Evolutionary conservation across 2,888 invertebrate species (phyloP).

Genomic region (Gari tellinella): DNA sequence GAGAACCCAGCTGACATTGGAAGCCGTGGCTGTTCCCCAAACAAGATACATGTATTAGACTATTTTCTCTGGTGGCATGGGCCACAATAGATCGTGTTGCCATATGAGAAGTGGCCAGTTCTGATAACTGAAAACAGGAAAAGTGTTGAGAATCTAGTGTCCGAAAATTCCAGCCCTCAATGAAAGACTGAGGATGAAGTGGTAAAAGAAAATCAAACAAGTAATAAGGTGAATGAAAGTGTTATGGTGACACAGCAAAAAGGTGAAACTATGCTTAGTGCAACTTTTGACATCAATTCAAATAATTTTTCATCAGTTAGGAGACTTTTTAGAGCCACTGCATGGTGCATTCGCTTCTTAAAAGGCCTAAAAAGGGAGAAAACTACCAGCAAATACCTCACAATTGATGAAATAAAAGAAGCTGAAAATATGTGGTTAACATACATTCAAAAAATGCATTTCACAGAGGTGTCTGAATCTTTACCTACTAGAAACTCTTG

Average conservation of each 20-base stretch:
- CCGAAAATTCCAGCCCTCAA: no score
- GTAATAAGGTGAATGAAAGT: no score
- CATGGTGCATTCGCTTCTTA: conserved; percentile 10
- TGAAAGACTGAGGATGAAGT: no score
- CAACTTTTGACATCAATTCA: conserved; percentile 24
- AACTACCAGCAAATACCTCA: background rate
- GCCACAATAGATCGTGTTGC: conserved; percentile 14
- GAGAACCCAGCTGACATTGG: conserved; percentile 2
- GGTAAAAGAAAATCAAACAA: no score
- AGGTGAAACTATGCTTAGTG: background rate
- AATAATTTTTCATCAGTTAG: conserved; percentile 13
- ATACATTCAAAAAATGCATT: conserved; percentile 10
- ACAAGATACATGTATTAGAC: background rate
- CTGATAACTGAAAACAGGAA: no score
- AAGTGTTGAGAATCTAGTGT: no score
- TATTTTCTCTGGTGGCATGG: conserved; percentile 21
- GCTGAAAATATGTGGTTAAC: conserved; percentile 35
- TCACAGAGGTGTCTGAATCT: background rate
- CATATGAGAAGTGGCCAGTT: background rate
- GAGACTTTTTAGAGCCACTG: conserved; percentile 27
- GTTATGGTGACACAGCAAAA: no score
- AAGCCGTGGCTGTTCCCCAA: conserved; percentile 20
- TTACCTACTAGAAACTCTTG: background rate
- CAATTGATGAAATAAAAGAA: conserved; percentile 15
- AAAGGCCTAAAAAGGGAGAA: conserved; percentile 8